Conservation (phyloP, 2,113 vertebrate species). For the Phalacrocorax aristotelis region DNA sequence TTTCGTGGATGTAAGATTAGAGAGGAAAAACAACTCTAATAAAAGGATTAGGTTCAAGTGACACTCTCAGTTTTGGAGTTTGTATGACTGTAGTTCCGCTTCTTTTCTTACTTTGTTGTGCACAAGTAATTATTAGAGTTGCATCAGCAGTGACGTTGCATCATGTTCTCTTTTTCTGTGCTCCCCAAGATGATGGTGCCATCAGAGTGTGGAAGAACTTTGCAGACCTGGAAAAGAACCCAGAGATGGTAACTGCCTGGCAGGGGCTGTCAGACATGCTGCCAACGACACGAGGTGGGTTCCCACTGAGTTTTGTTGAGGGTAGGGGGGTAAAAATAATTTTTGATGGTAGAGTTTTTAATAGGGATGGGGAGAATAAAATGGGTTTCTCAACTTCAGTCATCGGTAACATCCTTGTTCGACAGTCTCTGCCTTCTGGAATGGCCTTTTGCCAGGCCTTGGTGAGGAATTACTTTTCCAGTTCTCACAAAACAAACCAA, state of each 20-base stretch:
- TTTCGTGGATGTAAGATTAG: background rate
- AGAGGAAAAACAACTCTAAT: background rate
- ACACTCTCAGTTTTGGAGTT: background rate
- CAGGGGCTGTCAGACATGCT: constrained; percentile 99
- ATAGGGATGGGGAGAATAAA: background rate
- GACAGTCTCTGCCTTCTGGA: background rate
- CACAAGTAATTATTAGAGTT: background rate
- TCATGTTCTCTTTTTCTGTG: background rate
- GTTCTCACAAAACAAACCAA: background rate
- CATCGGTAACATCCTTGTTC: background rate
- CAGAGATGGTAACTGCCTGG: constrained; percentile 98
- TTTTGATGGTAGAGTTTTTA: background rate
- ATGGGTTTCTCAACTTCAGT: background rate
- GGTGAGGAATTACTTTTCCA: background rate
- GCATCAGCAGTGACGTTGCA: background rate
- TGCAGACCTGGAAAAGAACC: constrained; percentile 93
- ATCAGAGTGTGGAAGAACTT: constrained; percentile 98
- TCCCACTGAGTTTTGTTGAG: background rate
- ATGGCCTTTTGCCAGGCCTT: background rate
- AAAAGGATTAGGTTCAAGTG: background rate
- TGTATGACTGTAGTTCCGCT: background rate
- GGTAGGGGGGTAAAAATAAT: background rate
- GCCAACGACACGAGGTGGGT: constrained; percentile 91
- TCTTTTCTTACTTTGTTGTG: background rate
- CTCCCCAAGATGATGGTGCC: constrained; percentile 88